Percentiles rank a stretch among this genome's conserved stretches.
Evolutionary conservation across 1,140 invertebrate species (phyloP).

Genomic region (Drosophila prosaltans): DNA sequence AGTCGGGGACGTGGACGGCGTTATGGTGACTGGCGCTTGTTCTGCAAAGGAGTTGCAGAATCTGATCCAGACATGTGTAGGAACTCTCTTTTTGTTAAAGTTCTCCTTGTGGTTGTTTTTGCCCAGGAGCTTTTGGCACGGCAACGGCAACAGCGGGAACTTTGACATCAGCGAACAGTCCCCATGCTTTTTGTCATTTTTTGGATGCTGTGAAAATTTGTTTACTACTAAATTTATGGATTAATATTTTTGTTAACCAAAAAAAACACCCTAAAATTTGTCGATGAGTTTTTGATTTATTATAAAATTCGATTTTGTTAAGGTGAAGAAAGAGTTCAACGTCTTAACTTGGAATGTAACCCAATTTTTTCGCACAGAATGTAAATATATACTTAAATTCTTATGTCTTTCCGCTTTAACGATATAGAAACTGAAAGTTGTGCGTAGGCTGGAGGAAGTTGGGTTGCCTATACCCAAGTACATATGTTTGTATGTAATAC

Average conservation of each 20-base stretch:
- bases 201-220: conserved; percentile 63
- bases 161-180: conserved; percentile 51
- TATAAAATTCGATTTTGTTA: not conserved
- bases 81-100: conserved; percentile 40
- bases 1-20: not conserved
- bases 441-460: conserved; percentile 34
- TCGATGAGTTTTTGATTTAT: conserved; percentile 71
- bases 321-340: not conserved
- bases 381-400: no score
- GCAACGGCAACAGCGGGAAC: conserved; percentile 49
- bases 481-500: conserved; percentile 45
- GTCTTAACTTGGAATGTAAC: conserved; percentile 49
- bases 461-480: conserved; percentile 28
- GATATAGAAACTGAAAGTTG: conserved; percentile 70
- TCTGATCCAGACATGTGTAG: conserved; percentile 44
- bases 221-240: conserved; percentile 43
- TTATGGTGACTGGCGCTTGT: conserved; percentile 46
- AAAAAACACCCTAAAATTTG: conserved; percentile 50
- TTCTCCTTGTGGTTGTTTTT: conserved; percentile 47
- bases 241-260: conserved; percentile 2
- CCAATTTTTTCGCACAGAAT: conserved; percentile 34
- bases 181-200: conserved; percentile 18
- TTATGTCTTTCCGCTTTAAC: conserved; percentile 57
- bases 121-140: conserved; percentile 73
- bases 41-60: conserved; percentile 13